Percentiles rank a stretch among this genome's conserved stretches.
Conservation (phyloP, 1,140 invertebrate species). For the Acromyrmex charruanus region DNA sequence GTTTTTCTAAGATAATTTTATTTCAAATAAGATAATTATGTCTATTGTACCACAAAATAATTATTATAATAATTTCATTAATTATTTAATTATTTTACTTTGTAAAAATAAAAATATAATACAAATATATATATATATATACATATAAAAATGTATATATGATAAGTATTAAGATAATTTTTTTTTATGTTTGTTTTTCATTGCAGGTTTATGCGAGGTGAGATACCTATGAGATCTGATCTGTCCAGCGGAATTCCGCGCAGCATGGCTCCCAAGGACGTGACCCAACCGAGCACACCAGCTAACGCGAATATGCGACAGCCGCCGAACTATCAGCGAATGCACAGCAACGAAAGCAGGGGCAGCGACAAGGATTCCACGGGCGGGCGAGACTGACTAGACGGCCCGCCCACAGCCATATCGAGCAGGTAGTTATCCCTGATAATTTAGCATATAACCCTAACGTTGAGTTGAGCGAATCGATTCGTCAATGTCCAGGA, state of each 20-base stretch:
- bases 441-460: neutral
- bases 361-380: slow-evolving; percentile 90
- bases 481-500: slow-evolving; percentile 18
- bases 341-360: slow-evolving; percentile 93
- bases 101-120: neutral
- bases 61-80: neutral
- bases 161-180: neutral
- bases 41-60: neutral
- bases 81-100: slow-evolving; percentile 9
- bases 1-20: neutral
- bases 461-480: neutral
- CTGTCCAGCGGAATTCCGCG: slow-evolving; percentile 76
- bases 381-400: slow-evolving; percentile 90
- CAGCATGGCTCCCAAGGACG: slow-evolving; percentile 81
- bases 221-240: slow-evolving; percentile 86
- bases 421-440: slow-evolving; percentile 78
- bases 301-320: slow-evolving; percentile 88
- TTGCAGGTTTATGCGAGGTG: slow-evolving; percentile 92
- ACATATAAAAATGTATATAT: neutral
- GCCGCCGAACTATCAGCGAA: slow-evolving; percentile 92
- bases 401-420: slow-evolving; percentile 87
- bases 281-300: slow-evolving; percentile 89
- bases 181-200: neutral
- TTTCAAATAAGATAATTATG: slow-evolving; percentile 3
- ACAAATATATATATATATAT: neutral